Evolutionary conservation across 1,140 invertebrate species (phyloP), one percentile per base, ranked within the genome.

Genomic region (Cardiocondyla obscurior): DNA sequence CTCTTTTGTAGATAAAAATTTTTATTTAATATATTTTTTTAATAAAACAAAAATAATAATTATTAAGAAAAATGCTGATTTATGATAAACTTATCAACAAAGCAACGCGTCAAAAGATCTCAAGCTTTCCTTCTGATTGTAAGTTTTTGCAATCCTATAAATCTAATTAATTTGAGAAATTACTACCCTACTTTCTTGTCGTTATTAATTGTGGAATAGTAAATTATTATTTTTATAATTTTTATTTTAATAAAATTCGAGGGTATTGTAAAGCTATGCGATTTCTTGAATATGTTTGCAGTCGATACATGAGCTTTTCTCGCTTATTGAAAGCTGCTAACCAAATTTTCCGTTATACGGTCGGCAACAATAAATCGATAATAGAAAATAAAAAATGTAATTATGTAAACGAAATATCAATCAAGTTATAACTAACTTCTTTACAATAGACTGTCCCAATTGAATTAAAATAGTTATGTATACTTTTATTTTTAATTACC

Each of bases 311-410:
- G 30, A 74, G n/a, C 25, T 46, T 30, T n/a, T 12, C 10, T 0
- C 25, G 19, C 1, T 74, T 58, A 74, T 2, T 74, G 25, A n/a
- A 74, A 33, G 70, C 5, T 74, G 70, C 12, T 74, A 74, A 58
- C 22, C 3, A 49, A 55, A 39, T 51, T 4, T 46, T 73, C 39
- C 4, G 7, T 3, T 28, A 10, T n/a, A 72, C 22, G 3, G 8
- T 57, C 22, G 36, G 22, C 2, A 73, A 73, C 4, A 16, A 3
- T 7, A 72, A 0, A 28, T 73, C 42, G 42, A 12, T 28, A 42
- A 57, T 1, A 65, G 3, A n/a, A 36, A 42, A 36, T 1, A 25
- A 25, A 55, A 42, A 8, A n/a, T 22, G 3, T n/a, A 39, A 42
- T 72, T 42, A 16, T 25, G 2, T 28, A 1, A 22, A 3, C 16